Evolutionary conservation across 2,797 vertebrate species (phyloP).

Genomic region (Oryzias sinensis): DNA sequence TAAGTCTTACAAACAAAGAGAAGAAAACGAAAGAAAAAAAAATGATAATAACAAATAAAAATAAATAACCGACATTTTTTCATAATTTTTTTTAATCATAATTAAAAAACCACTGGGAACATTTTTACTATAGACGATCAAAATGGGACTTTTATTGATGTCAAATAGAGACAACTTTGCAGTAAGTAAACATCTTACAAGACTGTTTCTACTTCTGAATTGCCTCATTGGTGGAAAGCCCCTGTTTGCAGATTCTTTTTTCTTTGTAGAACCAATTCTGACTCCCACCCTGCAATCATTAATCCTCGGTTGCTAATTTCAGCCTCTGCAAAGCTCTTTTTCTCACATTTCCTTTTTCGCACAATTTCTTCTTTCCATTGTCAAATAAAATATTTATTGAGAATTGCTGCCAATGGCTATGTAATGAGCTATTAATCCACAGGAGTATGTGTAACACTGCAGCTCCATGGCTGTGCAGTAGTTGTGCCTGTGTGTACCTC

Average conservation of each 20-base stretch:
- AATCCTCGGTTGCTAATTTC: conserved; percentile 6
- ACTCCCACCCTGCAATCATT: conserved; percentile 5
- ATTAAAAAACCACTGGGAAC: too few relatives aligned
- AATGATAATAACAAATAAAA: too few relatives aligned
- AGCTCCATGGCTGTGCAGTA: conserved; percentile 58
- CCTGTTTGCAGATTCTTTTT: background rate
- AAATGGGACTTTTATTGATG: too few relatives aligned
- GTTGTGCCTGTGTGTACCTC: conserved; percentile 17
- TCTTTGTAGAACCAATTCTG: background rate
- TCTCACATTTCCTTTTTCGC: conserved; percentile 21
- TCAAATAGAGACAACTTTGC: too few relatives aligned
- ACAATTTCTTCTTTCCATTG: background rate
- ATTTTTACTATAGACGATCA: too few relatives aligned
- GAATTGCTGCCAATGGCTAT: conserved; percentile 47
- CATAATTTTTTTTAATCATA: too few relatives aligned
- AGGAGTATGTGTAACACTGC: conserved; percentile 54
- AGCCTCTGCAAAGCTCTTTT: conserved; percentile 3
- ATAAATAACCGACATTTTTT: too few relatives aligned
- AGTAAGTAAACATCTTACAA: too few relatives aligned
- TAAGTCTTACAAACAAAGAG: too few relatives aligned
- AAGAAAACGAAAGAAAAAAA: too few relatives aligned
- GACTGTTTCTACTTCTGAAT: too few relatives aligned
- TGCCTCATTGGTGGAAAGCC: too few relatives aligned
- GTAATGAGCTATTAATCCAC: conserved; percentile 68
- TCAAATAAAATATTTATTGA: conserved; percentile 40